Percentiles rank a stretch among this genome's conserved stretches.
Evolutionary conservation across 1,140 invertebrate genomes (phyloP).

Genomic region (Atta cephalotes): DNA sequence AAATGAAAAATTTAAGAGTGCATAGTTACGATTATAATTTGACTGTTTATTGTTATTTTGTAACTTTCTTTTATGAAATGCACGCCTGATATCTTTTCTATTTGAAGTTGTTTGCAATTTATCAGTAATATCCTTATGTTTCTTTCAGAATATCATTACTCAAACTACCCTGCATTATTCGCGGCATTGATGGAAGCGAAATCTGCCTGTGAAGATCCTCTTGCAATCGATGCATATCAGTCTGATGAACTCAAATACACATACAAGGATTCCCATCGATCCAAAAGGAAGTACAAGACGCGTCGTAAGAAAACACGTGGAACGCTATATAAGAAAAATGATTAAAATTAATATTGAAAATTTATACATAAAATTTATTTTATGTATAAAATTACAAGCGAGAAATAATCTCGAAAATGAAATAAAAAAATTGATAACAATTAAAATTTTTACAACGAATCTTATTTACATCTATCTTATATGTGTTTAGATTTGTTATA

Average conservation of each 20-base stretch:
- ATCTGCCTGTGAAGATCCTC: background rate
- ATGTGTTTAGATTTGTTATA: background rate
- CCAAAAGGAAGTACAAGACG: background rate
- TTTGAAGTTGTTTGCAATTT: background rate
- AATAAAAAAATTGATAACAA: background rate
- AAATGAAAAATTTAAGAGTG: background rate
- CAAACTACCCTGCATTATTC: background rate
- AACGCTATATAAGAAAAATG: background rate
- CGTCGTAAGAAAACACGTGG: background rate
- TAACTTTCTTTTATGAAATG: background rate
- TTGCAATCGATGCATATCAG: background rate
- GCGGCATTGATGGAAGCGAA: background rate
- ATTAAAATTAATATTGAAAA: background rate
- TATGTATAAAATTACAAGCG: background rate
- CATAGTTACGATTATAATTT: background rate
- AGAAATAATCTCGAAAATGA: background rate
- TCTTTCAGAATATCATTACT: slow-evolving; percentile 15
- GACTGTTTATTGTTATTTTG: background rate
- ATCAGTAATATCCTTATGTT: background rate
- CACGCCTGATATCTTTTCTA: background rate
- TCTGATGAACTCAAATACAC: background rate
- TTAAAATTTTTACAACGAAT: background rate
- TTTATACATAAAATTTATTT: background rate
- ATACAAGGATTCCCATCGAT: too few relatives aligned
- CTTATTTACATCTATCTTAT: too few relatives aligned